These are phyloP conservation scores for Sinocyclocheilus anophthalmus DNA, from an alignment of 2,113 vertebrate genomes.

Conservation along the genomic window DNA sequence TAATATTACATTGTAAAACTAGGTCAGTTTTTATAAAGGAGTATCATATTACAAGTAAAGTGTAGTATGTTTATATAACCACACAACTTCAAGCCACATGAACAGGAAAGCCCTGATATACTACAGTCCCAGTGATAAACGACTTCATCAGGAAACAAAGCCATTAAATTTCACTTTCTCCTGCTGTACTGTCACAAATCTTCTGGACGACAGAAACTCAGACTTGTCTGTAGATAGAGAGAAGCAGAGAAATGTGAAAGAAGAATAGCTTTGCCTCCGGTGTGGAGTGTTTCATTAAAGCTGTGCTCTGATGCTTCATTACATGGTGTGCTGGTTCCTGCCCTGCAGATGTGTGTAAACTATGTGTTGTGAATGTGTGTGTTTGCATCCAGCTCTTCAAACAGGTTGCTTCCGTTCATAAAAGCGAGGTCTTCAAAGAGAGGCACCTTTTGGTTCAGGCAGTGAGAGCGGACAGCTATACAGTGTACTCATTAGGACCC, in stretches of 20 bases:
- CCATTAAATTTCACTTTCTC: background rate
- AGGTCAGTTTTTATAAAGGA: background rate
- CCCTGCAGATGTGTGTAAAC: conserved; percentile 57
- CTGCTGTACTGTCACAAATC: background rate
- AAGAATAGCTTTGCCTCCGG: conserved; percentile 40
- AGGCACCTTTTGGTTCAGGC: conserved; percentile 51
- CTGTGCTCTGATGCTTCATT: conserved; percentile 42
- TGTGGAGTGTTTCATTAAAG: conserved; percentile 52
- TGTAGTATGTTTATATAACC: background rate
- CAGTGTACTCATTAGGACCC: conserved; percentile 55
- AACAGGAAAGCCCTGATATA: background rate
- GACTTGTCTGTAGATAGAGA: background rate
- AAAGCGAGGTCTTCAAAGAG: conserved; percentile 56
- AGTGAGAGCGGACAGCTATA: conserved; percentile 40
- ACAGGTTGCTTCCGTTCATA: conserved; percentile 62
- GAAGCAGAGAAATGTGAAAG: conserved; percentile 15
- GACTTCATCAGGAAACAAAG: conserved; percentile 4
- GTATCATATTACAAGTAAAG: no score
- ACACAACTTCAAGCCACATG: background rate
- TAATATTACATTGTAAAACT: background rate
- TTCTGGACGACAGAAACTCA: background rate
- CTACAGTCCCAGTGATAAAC: background rate
- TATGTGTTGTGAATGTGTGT: conserved; percentile 47
- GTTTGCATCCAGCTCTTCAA: conserved; percentile 55
- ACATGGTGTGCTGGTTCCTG: conserved; percentile 57